Percentiles rank a stretch among this genome's conserved stretches.
Evolutionary conservation across 2,113 vertebrate genomes (phyloP).

Genomic region (Oreochromis aureus): DNA sequence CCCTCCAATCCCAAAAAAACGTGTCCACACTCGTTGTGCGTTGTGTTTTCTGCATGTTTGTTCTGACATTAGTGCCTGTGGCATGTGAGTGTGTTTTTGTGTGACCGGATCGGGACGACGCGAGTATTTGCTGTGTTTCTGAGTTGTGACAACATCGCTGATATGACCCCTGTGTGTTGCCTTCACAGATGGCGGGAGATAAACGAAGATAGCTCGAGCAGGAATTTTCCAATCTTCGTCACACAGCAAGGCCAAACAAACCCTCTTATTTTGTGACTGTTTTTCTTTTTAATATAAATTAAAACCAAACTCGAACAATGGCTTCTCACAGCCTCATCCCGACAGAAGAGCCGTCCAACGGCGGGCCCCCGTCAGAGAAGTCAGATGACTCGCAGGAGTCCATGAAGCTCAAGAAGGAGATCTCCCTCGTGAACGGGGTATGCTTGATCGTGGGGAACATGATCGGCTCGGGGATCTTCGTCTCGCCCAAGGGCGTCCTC

Average conservation of each 20-base stretch:
- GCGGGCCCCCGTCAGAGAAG: neutral
- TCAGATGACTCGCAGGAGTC: constrained; percentile 34
- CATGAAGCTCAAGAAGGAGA: constrained; percentile 88
- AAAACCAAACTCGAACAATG: constrained; percentile 59
- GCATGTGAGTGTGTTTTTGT: constrained; percentile 19
- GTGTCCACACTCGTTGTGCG: neutral
- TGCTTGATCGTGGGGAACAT: constrained; percentile 93
- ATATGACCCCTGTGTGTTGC: constrained; percentile 1
- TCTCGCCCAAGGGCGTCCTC: constrained; percentile 89
- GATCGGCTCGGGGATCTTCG: constrained; percentile 92
- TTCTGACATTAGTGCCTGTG: neutral
- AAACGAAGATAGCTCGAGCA: constrained; percentile 30
- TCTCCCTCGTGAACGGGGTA: constrained; percentile 85
- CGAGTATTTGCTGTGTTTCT: neutral
- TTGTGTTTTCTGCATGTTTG: constrained; percentile 5
- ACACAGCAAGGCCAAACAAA: neutral
- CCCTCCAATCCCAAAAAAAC: constrained; percentile 27
- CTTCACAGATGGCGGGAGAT: constrained; percentile 60
- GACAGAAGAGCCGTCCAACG: constrained; percentile 46
- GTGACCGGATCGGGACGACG: neutral
- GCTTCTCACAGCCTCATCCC: constrained; percentile 64
- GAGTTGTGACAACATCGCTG: constrained; percentile 9
- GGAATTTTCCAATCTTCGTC: neutral
- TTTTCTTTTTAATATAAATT: neutral
- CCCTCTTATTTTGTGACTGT: neutral